Evolutionary conservation across 2,113 vertebrate species (phyloP).

Genomic region (Haemorhous mexicanus): DNA sequence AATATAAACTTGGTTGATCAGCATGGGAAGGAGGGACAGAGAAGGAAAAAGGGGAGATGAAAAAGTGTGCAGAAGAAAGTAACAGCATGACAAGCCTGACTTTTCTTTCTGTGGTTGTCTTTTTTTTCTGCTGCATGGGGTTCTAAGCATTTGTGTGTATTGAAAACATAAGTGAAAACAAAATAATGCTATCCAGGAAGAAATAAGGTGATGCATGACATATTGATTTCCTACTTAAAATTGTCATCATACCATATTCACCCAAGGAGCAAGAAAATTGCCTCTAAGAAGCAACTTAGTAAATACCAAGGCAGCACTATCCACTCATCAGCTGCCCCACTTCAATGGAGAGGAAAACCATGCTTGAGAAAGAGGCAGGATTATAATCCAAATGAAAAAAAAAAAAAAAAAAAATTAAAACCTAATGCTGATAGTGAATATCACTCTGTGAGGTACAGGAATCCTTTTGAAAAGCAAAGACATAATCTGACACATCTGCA

Average conservation of each 20-base stretch:
- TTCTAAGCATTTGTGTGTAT: neutral
- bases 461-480: neutral
- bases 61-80: neutral
- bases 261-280: neutral
- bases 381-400: neutral
- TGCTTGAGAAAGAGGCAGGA: neutral
- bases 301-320: neutral
- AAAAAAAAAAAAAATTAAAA: neutral
- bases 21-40: neutral
- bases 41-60: neutral
- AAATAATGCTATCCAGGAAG: neutral
- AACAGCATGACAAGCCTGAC: neutral
- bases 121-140: neutral
- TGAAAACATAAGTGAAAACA: neutral
- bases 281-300: neutral
- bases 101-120: neutral
- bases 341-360: neutral
- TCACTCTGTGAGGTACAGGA: neutral
- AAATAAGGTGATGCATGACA: neutral
- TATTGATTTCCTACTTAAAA: neutral
- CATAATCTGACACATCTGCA: neutral
- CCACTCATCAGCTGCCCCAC: neutral
- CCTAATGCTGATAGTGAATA: neutral
- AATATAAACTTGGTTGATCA: neutral
- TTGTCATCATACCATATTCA: neutral